Conservation (phyloP, 2,888 invertebrate species). For the Craniophora ligustri region DNA sequence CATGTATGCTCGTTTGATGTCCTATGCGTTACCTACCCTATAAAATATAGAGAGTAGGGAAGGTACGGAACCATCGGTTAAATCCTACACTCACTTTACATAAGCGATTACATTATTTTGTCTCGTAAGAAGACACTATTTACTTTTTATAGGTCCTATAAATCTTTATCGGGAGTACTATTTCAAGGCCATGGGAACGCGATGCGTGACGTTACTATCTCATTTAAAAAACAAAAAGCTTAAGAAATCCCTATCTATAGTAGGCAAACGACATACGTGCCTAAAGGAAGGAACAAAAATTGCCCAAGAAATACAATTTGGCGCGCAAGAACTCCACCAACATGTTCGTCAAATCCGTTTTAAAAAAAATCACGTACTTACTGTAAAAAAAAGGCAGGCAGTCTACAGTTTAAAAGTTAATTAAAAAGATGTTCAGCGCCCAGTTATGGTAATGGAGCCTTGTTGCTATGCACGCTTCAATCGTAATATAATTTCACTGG, state of each 20-base stretch:
- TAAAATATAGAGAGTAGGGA: too few relatives aligned
- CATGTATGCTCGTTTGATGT: too few relatives aligned
- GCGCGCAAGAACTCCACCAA: slow-evolving; percentile 41
- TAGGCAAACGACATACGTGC: slow-evolving; percentile 44
- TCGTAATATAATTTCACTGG: slow-evolving; percentile 65
- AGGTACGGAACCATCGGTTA: too few relatives aligned
- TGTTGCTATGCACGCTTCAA: slow-evolving; percentile 76
- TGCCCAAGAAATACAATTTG: slow-evolving; percentile 37
- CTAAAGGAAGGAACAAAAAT: slow-evolving; percentile 24
- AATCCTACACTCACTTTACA: too few relatives aligned
- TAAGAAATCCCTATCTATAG: slow-evolving; percentile 28
- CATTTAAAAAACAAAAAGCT: slow-evolving; percentile 37
- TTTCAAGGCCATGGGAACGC: slow-evolving; percentile 55
- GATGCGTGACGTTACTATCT: slow-evolving; percentile 53
- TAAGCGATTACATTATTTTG: too few relatives aligned
- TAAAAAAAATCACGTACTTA: slow-evolving; percentile 56
- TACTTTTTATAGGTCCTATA: too few relatives aligned
- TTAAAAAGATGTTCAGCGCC: slow-evolving; percentile 67
- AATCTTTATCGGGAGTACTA: slow-evolving; percentile 53
- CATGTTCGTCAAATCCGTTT: slow-evolving; percentile 45
- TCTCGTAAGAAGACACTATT: too few relatives aligned
- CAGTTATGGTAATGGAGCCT: slow-evolving; percentile 76
- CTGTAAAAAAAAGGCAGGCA: slow-evolving; percentile 50
- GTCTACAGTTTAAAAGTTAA: slow-evolving; percentile 71
- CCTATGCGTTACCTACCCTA: too few relatives aligned